phyloP scores from a whole-genome alignment of 2,888 invertebrate species.

The Syritta pipiens region DNA sequence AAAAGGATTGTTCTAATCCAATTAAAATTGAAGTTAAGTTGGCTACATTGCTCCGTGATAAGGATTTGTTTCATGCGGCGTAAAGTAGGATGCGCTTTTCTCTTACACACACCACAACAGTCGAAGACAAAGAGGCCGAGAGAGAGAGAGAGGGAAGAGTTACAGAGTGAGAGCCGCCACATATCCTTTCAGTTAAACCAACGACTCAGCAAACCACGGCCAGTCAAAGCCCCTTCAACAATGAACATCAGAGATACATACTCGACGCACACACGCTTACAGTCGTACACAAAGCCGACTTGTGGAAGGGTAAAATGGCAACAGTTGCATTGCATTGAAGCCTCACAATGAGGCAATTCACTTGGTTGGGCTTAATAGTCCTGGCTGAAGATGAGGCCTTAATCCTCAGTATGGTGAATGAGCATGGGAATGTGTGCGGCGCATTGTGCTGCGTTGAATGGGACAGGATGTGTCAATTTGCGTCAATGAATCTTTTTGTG shows the following conservation, averaged over 20 bases:
- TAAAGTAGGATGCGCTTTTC: conserved; percentile 46
- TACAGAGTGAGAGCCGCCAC: not conserved
- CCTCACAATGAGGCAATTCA: conserved; percentile 59
- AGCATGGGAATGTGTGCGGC: not conserved
- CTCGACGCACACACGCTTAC: not conserved
- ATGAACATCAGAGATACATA: conserved; percentile 2
- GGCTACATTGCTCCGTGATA: conserved; percentile 49
- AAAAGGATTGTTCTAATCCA: conserved; percentile 62
- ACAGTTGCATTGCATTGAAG: conserved; percentile 44
- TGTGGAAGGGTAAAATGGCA: not conserved
- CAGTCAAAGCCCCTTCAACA: conserved; percentile 34
- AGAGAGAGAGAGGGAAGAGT: no score
- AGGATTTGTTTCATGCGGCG: conserved; percentile 48
- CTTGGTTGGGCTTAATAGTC: conserved; percentile 33
- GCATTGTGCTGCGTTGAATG: not conserved
- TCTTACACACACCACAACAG: conserved; percentile 1
- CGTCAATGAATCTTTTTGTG: conserved; percentile 24
- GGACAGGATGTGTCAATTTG: conserved; percentile 52
- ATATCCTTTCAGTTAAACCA: conserved; percentile 30
- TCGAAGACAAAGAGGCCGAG: not conserved
- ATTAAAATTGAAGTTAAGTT: conserved; percentile 66
- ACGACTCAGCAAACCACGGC: conserved; percentile 40
- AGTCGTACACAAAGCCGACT: not conserved
- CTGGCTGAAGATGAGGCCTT: conserved; percentile 21
- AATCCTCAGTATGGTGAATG: conserved; percentile 30